Base-by-base conservation (phyloP, 2,797 vertebrate species). In the Heliangelus exortis region DNA sequence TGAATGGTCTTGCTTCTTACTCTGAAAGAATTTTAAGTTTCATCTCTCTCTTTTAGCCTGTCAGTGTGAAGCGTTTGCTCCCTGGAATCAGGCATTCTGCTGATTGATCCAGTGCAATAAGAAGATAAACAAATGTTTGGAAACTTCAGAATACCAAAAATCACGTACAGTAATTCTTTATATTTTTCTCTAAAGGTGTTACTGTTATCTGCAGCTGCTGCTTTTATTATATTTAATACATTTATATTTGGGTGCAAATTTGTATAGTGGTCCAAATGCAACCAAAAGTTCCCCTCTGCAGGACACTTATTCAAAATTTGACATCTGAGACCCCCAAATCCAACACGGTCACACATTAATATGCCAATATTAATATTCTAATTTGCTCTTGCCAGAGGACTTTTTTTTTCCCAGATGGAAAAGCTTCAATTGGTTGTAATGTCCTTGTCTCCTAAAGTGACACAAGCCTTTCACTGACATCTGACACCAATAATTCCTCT, bases 21-120 rank as follows among this genome's bases (percentile, higher is more conserved):
- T 73, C 31, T 59, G 43, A 81, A 63, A 61, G 41, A 84, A 84
- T 58, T 89, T n/a, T 25, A 62, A 75, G 13, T 54, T 86, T 86
- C 33, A 51, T 12, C 29, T 82, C 33, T 63, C 53, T 77, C 6
- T 47, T 82, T 85, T 18, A 79, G 28, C 39, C 48, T 71, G 61
- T n/a, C 72, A 89, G 16, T 6, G 15, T 65, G 57, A 85, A 84
- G 19, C 25, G 74, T 39, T 65, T 26, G 14, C 14, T 57, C 10
- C 17, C 57, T 28, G 8, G 36, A n/a, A 87, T 51, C 80, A 77
- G 57, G 26, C 4, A 34, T 25, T 91, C 57, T 83, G 51, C 18
- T 58, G 25, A 73, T 28, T 65, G 21, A 73, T 59, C 43, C 10
- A 61, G 19, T 26, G n/a, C 41, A 80, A 33, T 50, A 76, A 77